phyloP scores from a whole-genome alignment of 2,888 invertebrate species.

The Rhagium mordax region DNA sequence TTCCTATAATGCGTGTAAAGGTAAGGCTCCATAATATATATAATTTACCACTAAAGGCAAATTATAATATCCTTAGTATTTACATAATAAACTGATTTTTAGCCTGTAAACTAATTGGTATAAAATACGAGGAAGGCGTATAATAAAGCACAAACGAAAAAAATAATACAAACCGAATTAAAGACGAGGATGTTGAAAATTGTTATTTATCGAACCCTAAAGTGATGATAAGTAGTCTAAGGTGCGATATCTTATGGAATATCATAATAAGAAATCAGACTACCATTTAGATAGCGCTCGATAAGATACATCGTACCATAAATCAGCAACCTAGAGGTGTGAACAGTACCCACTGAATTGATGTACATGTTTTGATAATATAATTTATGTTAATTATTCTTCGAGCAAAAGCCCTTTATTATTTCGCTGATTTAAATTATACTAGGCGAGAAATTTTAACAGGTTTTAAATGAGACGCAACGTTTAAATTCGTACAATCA shows the following conservation, averaged over 20 bases:
- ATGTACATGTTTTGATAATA: constrained; percentile 2
- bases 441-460: not conserved
- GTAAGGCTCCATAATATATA: not conserved
- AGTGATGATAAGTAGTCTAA: constrained; percentile 63
- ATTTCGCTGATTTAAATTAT: not conserved
- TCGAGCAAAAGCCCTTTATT: not conserved
- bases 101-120: not conserved
- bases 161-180: constrained; percentile 36
- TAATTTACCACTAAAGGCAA: not conserved
- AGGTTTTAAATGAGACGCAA: not conserved
- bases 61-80: constrained; percentile 10
- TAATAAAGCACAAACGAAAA: constrained; percentile 5
- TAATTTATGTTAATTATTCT: constrained; percentile 18
- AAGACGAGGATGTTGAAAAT: constrained; percentile 49
- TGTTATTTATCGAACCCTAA: constrained; percentile 64
- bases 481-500: not conserved
- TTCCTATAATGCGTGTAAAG: too few relatives aligned
- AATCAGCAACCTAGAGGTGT: constrained; percentile 63
- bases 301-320: constrained; percentile 61
- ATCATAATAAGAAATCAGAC: constrained; percentile 63
- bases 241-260: constrained; percentile 63
- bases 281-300: constrained; percentile 67
- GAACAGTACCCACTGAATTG: constrained; percentile 50
- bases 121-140: not conserved
- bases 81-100: constrained; percentile 19